Base-by-base conservation (phyloP, 2,113 vertebrate genomes). In the Myotis lucifugus region DNA sequence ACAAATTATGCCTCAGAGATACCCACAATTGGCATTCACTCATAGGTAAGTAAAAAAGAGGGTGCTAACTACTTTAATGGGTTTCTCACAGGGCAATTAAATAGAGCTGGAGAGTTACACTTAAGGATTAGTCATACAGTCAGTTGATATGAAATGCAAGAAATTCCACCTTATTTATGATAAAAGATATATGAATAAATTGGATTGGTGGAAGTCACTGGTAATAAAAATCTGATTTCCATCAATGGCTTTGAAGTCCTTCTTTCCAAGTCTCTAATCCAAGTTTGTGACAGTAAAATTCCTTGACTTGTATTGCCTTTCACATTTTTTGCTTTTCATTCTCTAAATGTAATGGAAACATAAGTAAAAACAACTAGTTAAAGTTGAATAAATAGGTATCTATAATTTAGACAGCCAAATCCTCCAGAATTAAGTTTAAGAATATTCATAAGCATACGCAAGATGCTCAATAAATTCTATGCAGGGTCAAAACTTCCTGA, bases 61-160 rank as follows among this genome's bases (percentile, higher is more conserved):
- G 50, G 14, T 94, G 10, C 21, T 66, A 19, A 89, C 42, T 93
- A 93, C 19, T 34, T 89, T 84, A 52, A 42, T 34, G 10, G 37
- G 29, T 3, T 79, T 93, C 76, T 59, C 64, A 67, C 17, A 37
- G 12, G 37, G 21, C 2, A 94, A 86, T 95, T 93, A 94, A 95
- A 74, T 14, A 79, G 29, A 92, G 13, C 13, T 64, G 54, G 19
- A 90, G 18, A 64, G 72, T 52, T 42, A 88, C 11, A 90, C 25
- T 52, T 48, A 90, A 48, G 40, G 84, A 90, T 85, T 66, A 64
- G 37, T 94, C 59, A 83, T 59, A 76, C 0, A 85, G 50, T 40
- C 11, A 34, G 17, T n/a, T 77, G 66, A 86, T 69, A 1, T 32
- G 18, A 76, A 90, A 34, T 67, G 54, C 12, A 89, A 83, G n/a